Evolutionary conservation across 2,888 invertebrate genomes (phyloP).

Genomic region (Euclidia mi): DNA sequence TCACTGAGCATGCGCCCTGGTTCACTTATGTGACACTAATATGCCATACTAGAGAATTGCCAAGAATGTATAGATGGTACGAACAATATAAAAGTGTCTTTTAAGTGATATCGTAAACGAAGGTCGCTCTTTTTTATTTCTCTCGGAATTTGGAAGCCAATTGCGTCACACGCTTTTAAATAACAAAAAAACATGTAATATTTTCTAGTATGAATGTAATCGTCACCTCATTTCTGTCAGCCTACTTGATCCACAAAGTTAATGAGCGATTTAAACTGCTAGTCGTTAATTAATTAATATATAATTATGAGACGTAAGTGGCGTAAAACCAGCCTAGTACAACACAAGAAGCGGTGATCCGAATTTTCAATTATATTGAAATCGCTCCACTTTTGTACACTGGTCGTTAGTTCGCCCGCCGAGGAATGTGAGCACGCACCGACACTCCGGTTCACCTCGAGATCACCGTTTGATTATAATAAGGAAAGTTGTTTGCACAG

Average conservation of each 20-base stretch:
- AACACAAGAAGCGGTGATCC: conserved; percentile 39
- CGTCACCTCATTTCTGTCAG: conserved; percentile 34
- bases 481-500: conserved; percentile 71
- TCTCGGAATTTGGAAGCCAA: too few species aligned
- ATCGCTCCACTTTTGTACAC: conserved; percentile 45
- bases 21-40: conserved; percentile 63
- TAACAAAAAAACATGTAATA: too few species aligned
- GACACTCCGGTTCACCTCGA: conserved; percentile 76
- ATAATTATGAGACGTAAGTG: conserved; percentile 48
- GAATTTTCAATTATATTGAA: conserved; percentile 45
- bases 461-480: conserved; percentile 64
- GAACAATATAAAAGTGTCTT: not conserved
- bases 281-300: conserved; percentile 19
- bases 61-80: not conserved
- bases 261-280: conserved; percentile 41
- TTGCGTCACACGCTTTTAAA: too few species aligned
- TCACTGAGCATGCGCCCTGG: conserved; percentile 60
- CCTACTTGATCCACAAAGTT: conserved; percentile 36
- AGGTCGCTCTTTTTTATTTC: too few species aligned
- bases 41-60: conserved; percentile 18
- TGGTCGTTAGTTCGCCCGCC: conserved; percentile 37
- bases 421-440: conserved; percentile 63
- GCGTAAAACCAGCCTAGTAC: conserved; percentile 42
- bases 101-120: too few species aligned
- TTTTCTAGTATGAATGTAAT: conserved; percentile 20